Conservation (phyloP, 2,797 vertebrate genomes). For the Pangasius krempfi region DNA sequence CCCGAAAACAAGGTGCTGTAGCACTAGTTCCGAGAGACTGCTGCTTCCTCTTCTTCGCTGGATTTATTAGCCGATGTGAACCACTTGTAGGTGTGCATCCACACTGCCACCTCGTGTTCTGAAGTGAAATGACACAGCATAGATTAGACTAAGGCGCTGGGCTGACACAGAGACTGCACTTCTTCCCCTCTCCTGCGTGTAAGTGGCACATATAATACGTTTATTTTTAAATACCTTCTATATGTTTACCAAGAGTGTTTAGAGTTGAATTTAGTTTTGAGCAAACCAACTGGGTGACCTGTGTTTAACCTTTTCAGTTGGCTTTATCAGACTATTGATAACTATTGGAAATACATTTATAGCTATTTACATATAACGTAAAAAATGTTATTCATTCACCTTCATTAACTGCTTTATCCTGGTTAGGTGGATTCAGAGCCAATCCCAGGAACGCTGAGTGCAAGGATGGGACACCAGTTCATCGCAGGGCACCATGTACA, state of each 20-base stretch:
- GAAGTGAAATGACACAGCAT: too few species aligned
- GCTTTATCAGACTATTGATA: background rate
- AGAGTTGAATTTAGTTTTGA: background rate
- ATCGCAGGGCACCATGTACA: background rate
- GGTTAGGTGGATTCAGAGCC: background rate
- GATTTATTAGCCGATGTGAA: background rate
- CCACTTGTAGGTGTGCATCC: background rate
- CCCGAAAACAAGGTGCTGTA: background rate
- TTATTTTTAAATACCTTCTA: background rate
- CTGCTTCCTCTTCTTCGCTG: background rate
- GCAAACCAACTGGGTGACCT: background rate
- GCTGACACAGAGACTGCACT: background rate
- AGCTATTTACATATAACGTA: too few species aligned
- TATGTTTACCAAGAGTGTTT: background rate
- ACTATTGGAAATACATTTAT: background rate
- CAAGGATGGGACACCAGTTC: background rate
- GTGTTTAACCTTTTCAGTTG: background rate
- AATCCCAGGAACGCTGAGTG: background rate
- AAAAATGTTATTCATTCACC: background rate
- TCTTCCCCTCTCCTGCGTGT: background rate
- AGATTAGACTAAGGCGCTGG: background rate
- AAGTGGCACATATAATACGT: background rate
- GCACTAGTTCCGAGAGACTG: conserved; percentile 9
- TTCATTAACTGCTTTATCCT: background rate
- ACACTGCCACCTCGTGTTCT: background rate